These are phyloP conservation scores for Blennius ocellaris DNA, from an alignment of 2,113 vertebrate genomes.

Conservation along the genomic window DNA sequence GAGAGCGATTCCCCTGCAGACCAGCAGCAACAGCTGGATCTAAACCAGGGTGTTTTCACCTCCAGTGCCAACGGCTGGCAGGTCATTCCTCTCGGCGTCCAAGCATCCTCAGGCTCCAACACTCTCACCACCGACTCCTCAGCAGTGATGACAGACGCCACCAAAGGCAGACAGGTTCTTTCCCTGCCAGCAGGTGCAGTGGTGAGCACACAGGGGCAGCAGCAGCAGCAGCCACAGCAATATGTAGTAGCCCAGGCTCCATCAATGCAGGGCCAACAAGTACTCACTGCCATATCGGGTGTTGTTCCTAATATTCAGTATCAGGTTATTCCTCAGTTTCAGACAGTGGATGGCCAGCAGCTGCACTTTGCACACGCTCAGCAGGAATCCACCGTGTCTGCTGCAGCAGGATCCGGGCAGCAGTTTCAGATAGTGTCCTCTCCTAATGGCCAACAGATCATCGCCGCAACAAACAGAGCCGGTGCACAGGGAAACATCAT, in stretches of 20 bases:
- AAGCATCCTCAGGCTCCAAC: constrained; percentile 69
- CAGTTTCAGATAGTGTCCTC: constrained; percentile 93
- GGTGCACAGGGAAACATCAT: constrained; percentile 89
- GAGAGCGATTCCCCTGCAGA: constrained; percentile 88
- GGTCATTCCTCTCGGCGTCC: constrained; percentile 86
- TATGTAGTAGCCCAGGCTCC: constrained; percentile 90
- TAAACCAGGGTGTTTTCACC: constrained; percentile 88
- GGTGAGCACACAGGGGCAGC: constrained; percentile 74
- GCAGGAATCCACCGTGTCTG: constrained; percentile 84
- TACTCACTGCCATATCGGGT: constrained; percentile 90
- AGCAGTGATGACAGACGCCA: constrained; percentile 75
- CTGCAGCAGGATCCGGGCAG: constrained; percentile 80
- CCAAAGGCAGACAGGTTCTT: constrained; percentile 85
- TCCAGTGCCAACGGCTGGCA: constrained; percentile 94
- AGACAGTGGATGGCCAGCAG: constrained; percentile 94
- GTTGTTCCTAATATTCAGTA: constrained; percentile 96
- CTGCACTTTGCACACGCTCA: constrained; percentile 91
- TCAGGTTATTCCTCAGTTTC: constrained; percentile 97
- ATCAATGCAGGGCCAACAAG: constrained; percentile 90
- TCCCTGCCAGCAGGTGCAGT: constrained; percentile 68
- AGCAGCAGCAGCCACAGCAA: constrained; percentile 81
- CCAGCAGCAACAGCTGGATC: constrained; percentile 86
- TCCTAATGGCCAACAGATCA: constrained; percentile 89
- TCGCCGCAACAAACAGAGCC: constrained; percentile 84
- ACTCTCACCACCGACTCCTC: constrained; percentile 82